Evolutionary conservation across 2,797 vertebrate genomes (phyloP).

Genomic region (Scolopax rusticola): DNA sequence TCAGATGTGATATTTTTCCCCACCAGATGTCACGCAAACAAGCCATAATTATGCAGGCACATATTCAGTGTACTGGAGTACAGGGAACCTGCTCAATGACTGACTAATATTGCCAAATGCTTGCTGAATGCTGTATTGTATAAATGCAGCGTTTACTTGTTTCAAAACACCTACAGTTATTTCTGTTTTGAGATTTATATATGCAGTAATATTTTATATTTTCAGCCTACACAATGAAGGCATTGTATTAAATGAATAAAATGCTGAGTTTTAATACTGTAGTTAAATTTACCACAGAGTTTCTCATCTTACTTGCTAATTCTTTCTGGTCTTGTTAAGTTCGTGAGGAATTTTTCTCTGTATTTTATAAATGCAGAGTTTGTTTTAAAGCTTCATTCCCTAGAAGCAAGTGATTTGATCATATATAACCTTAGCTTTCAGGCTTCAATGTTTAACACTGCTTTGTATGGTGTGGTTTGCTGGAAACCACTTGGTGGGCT

Average conservation of each 20-base stretch:
- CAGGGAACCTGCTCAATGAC: conserved; percentile 46
- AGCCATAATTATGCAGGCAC: conserved; percentile 22
- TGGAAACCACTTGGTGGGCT: not conserved
- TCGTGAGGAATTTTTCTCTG: not conserved
- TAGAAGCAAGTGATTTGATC: not conserved
- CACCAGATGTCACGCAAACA: conserved; percentile 38
- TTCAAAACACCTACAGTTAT: conserved; percentile 37
- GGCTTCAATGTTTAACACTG: not conserved
- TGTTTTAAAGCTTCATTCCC: not conserved
- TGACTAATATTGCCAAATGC: conserved; percentile 36
- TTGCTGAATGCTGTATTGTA: conserved; percentile 17
- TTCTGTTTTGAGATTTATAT: conserved; percentile 48
- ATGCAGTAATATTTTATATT: not conserved
- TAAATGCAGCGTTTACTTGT: conserved; percentile 32
- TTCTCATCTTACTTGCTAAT: not conserved
- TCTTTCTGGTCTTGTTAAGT: not conserved
- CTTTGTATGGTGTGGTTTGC: not conserved
- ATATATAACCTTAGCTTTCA: not conserved
- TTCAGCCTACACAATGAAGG: not conserved
- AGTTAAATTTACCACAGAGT: not conserved
- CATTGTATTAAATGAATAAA: not conserved
- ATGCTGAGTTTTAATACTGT: not conserved
- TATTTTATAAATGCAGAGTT: not conserved
- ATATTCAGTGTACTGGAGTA: not conserved
- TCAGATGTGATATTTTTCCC: conserved; percentile 40